phyloP scores from a whole-genome alignment of 2,888 invertebrate species.

The Timema cristinae region DNA sequence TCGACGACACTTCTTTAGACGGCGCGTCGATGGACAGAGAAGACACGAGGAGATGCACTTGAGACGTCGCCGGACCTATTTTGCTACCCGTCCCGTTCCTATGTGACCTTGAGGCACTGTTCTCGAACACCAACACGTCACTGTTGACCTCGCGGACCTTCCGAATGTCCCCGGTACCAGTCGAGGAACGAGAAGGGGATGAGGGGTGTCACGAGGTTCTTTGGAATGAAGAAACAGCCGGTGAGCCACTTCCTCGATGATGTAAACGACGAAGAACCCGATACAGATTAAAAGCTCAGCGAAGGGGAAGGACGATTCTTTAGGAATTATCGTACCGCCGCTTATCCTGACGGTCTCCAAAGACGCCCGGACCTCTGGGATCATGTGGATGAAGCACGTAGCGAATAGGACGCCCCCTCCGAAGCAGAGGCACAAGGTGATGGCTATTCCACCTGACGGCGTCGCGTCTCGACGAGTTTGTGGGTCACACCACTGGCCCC shows the following conservation, averaged over 20 bases:
- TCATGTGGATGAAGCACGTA: conserved; percentile 55
- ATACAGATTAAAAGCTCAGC: conserved; percentile 51
- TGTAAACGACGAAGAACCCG: conserved; percentile 54
- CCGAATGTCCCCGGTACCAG: neutral
- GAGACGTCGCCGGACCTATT: conserved; percentile 26
- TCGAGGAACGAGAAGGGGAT: neutral
- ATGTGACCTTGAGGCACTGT: neutral
- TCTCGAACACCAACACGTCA: conserved; percentile 7
- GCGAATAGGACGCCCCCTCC: conserved; percentile 56
- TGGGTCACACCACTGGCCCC: conserved; percentile 37
- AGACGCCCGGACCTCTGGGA: conserved; percentile 51
- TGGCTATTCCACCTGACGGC: conserved; percentile 32
- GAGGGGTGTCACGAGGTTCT: neutral
- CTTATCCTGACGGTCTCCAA: conserved; percentile 41
- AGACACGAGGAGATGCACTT: conserved; percentile 27
- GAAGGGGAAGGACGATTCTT: conserved; percentile 41
- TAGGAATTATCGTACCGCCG: conserved; percentile 27
- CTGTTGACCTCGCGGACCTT: too few relatives aligned
- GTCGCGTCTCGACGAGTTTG: conserved; percentile 12
- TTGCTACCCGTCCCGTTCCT: conserved; percentile 14
- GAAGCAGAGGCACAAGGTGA: conserved; percentile 44
- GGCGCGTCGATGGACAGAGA: conserved; percentile 21
- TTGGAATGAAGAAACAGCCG: conserved; percentile 41
- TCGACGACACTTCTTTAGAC: neutral
- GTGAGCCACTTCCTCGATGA: conserved; percentile 49